Evolutionary conservation across 2,888 invertebrate species (phyloP).

Genomic region (Acleris literana): DNA sequence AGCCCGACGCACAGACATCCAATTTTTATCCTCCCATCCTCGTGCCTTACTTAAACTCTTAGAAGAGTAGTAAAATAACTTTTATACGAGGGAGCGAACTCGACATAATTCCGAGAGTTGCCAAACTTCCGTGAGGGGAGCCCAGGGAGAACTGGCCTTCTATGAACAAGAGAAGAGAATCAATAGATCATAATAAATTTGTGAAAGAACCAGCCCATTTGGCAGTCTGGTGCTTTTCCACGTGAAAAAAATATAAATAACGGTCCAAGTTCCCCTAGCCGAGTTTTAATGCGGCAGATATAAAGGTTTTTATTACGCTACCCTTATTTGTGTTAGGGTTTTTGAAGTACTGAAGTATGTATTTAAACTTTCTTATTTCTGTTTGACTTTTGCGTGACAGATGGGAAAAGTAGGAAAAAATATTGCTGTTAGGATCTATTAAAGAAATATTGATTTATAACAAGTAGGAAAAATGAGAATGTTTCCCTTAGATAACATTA

Average conservation of each 20-base stretch:
- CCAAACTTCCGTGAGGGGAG: conserved; percentile 48
- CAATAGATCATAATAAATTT: conserved; percentile 73
- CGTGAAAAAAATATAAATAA: conserved; percentile 35
- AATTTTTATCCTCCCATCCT: conserved; percentile 39
- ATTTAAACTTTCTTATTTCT: conserved; percentile 28
- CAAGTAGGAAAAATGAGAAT: background rate
- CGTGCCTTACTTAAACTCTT: conserved; percentile 60
- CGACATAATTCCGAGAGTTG: conserved; percentile 66
- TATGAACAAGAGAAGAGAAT: conserved; percentile 56
- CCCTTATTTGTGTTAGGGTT: conserved; percentile 22
- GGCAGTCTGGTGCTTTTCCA: conserved; percentile 19
- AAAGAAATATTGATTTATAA: no score
- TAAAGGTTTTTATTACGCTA: conserved; percentile 28
- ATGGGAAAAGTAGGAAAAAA: no score
- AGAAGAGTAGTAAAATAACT: conserved; percentile 72
- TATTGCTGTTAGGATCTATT: no score
- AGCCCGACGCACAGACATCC: conserved; percentile 16
- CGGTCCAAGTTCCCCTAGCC: conserved; percentile 23
- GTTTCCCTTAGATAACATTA: background rate
- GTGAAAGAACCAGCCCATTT: conserved; percentile 30
- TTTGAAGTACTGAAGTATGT: conserved; percentile 18
- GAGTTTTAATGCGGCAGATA: conserved; percentile 29
- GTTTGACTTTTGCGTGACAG: conserved; percentile 23
- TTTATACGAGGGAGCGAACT: conserved; percentile 50
- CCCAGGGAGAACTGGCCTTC: conserved; percentile 43